Evolutionary conservation across 30 jellyfish, hydroid and myxozoan genomes (phyloP), one percentile per base, ranked within the genome.

Genomic region (Aurelia aurita complex sp. Pacific): DNA sequence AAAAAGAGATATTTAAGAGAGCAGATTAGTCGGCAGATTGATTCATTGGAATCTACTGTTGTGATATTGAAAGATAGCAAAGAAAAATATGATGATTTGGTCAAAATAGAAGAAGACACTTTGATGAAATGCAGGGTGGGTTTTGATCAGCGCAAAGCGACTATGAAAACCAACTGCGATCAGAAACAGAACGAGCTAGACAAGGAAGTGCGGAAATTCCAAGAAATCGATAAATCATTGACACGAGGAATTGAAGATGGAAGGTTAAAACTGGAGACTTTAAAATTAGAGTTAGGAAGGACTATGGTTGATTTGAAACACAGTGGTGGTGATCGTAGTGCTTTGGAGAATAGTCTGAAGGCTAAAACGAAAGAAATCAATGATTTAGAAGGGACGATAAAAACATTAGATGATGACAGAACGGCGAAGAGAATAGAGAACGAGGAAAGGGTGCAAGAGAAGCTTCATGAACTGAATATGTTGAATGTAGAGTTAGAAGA

Each of bases 391-490:
- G 33, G 69, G 82, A 68, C 66, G 55, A 17, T 74, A 64, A 81
- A 92, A 86, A 53, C 19, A 14, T 73, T 69, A 32, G 91, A 92
- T 29, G 87, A 91, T 10, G 66, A 77, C 42, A 68, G 80, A 72
- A 83, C 88, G 16, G 74, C 71, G 14, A 87, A 83, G 52, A 76
- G 93, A 63, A 43, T 64, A 38, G 96, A 87, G 73, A 95, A 77
- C 69, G 98, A 92, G 68, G 88, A 74, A 69, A 87, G 53, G 34
- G 89, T 92, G 51, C 95, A 87, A 59, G 90, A 69, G 54, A 78
- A 59, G 85, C 61, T 92, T 32, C 88, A 83, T 12, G 91, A 74
- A 43, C 68, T 94, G 69, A 89, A 94, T 52, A 75, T 50, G 80
- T 16, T 83, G 55, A 94, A 94, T 35, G 83, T 67, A 10, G 87